A percentile compares a stretch with the other conserved stretches of the same genome.
These are phyloP conservation scores for Leuciscus idus DNA, from an alignment of 2,113 vertebrate species.

Conservation along the genomic window DNA sequence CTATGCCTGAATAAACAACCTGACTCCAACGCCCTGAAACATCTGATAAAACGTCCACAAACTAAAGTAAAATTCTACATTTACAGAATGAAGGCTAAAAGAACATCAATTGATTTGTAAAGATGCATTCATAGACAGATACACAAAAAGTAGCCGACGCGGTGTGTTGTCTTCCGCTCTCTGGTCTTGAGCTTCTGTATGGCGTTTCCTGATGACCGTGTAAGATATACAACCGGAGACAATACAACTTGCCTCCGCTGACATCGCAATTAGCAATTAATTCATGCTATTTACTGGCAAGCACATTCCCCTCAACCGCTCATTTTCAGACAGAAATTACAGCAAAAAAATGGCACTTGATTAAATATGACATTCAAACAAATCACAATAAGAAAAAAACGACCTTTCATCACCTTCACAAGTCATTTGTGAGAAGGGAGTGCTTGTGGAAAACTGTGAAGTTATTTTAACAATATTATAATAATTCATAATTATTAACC, in stretches of 20 bases:
- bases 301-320: neutral
- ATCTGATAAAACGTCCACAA: neutral
- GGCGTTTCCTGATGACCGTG: neutral
- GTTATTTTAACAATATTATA: neutral
- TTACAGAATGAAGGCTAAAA: constrained; percentile 2
- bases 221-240: neutral
- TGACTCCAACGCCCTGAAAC: neutral
- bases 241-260: neutral
- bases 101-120: neutral
- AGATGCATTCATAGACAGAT: neutral
- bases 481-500: neutral
- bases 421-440: neutral
- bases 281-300: constrained; percentile 3
- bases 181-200: neutral
- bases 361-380: constrained; percentile 26
- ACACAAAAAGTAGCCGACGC: neutral
- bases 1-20: constrained; percentile 17
- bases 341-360: constrained; percentile 33
- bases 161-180: neutral
- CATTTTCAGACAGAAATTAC: constrained; percentile 32
- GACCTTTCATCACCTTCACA: constrained; percentile 27
- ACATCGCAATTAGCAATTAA: constrained; percentile 18
- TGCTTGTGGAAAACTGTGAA: constrained; percentile 1
- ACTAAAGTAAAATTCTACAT: neutral
- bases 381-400: neutral